Base-by-base conservation (phyloP, 2,113 vertebrate species). In the Pituophis catenifer region DNA sequence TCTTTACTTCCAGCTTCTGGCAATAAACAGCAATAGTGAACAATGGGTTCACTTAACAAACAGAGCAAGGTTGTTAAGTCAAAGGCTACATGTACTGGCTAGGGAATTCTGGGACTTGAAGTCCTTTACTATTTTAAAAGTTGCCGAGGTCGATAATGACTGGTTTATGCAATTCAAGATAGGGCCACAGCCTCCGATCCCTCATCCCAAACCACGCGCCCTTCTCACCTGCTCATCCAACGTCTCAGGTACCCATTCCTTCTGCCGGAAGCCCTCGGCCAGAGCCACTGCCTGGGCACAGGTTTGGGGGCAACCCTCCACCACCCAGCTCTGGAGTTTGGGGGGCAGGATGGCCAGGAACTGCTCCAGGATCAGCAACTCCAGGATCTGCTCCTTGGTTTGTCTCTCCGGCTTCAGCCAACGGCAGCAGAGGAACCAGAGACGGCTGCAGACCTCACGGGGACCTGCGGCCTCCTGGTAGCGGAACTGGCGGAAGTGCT, bases 351-450 rank as follows among this genome's bases (percentile, higher is more conserved):
- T 53, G 29, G 89, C 21, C 55, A 93, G 75, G 88, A 93, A 93
- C 38, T 93, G 92, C 75, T 93, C 92, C 92, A 93, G 8, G 29
- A 93, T 38, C 55, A 93, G 8, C 88, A 93, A 48, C 44, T 93
- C 92, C 54, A 93, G 44, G 55, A 90, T 85, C 88, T 90, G 92
- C 55, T 90, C 88, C 89, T 93, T 93, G 55, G 70, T 26, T 21
- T 86, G 88, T 21, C 92, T 90, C 70, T 93, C 88, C 0, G 88
- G 92, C 70, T 90, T 90, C 89, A 90, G 89, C 92, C 89, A 93
- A 2, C 92, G 92, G 75, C 89, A 93, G 89, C 89, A 86, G 1
- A 93, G 75, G n/a, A 93, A 93, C 92, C 92, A 93, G 48, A 93
- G 92, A 8, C 92, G 92, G 75, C 92, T 90, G 44, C 92, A 93